phyloP scores from a whole-genome alignment of 2,113 vertebrate species.

The Lepisosteus oculatus region DNA sequence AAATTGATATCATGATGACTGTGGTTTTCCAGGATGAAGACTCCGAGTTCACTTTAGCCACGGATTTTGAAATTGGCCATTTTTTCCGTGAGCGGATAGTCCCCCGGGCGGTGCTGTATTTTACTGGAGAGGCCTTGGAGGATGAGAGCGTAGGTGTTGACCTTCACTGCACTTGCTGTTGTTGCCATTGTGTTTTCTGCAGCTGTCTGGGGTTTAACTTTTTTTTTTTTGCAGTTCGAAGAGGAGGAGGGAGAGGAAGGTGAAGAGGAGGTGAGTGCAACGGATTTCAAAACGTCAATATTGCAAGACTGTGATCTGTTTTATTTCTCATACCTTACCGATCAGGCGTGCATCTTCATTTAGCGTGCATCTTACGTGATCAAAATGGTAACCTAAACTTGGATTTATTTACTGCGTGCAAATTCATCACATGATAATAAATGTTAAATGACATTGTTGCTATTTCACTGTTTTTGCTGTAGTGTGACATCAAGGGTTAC shows the following conservation, averaged over 20 bases:
- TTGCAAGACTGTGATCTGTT: neutral
- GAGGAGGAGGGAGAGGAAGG: constrained; percentile 90
- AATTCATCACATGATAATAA: too few species aligned
- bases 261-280: constrained; percentile 86
- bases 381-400: too few species aligned
- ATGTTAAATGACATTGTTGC: too few species aligned
- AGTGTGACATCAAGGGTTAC: too few species aligned
- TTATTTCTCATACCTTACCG: neutral
- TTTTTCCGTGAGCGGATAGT: constrained; percentile 96
- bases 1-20: too few species aligned
- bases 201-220: constrained; percentile 6
- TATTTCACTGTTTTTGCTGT: too few species aligned
- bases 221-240: constrained; percentile 80
- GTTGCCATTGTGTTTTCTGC: neutral
- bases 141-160: constrained; percentile 83
- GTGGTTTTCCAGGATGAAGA: constrained; percentile 83
- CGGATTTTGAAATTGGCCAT: constrained; percentile 95
- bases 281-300: neutral
- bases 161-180: neutral
- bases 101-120: constrained; percentile 93
- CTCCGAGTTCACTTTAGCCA: constrained; percentile 84
- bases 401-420: too few species aligned
- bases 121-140: constrained; percentile 94
- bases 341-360: neutral
- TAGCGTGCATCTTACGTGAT: neutral